phyloP scores from a whole-genome alignment of 2,113 vertebrate species.

The Callionymus lyra region DNA sequence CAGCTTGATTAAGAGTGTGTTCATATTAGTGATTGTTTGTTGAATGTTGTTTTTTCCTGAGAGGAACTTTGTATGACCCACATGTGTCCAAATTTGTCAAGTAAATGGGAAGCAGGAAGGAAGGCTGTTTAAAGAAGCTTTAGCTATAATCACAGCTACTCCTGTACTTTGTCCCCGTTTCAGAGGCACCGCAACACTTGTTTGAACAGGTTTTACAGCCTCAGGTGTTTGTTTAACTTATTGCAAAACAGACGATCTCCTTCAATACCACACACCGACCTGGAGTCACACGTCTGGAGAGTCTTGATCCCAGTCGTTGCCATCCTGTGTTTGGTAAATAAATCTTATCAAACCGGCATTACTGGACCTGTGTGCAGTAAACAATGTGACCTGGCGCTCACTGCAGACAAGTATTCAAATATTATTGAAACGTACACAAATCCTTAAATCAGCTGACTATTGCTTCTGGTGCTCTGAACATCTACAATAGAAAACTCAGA shows the following conservation, averaged over 20 bases:
- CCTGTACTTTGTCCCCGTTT: slow-evolving; percentile 17
- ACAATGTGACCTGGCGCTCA: not conserved
- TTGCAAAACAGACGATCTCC: slow-evolving; percentile 22
- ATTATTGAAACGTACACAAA: slow-evolving; percentile 29
- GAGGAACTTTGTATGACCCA: not conserved
- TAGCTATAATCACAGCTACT: slow-evolving; percentile 9
- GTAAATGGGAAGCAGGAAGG: slow-evolving; percentile 16
- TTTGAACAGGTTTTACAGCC: slow-evolving; percentile 31
- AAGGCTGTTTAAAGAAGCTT: slow-evolving; percentile 24
- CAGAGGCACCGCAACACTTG: slow-evolving; percentile 11
- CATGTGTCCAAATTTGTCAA: slow-evolving; percentile 4
- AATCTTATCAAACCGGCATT: slow-evolving; percentile 10
- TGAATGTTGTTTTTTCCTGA: no score
- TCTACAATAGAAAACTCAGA: no score
- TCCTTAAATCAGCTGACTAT: not conserved
- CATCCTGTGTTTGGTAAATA: slow-evolving; percentile 24
- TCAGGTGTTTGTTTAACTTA: slow-evolving; percentile 35
- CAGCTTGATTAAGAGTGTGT: no score
- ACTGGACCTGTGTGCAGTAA: not conserved
- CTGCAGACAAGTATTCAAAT: slow-evolving; percentile 14
- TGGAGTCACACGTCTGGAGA: slow-evolving; percentile 11
- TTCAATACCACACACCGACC: slow-evolving; percentile 18
- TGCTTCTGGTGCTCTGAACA: not conserved
- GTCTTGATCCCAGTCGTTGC: slow-evolving; percentile 13
- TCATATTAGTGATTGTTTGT: no score